A percentile compares a stretch with the other conserved stretches of the same genome.
These are phyloP conservation scores for western clawed frog (Xenopus tropicalis) DNA, from an alignment of 2,113 vertebrate species.

Conservation along the genomic window DNA sequence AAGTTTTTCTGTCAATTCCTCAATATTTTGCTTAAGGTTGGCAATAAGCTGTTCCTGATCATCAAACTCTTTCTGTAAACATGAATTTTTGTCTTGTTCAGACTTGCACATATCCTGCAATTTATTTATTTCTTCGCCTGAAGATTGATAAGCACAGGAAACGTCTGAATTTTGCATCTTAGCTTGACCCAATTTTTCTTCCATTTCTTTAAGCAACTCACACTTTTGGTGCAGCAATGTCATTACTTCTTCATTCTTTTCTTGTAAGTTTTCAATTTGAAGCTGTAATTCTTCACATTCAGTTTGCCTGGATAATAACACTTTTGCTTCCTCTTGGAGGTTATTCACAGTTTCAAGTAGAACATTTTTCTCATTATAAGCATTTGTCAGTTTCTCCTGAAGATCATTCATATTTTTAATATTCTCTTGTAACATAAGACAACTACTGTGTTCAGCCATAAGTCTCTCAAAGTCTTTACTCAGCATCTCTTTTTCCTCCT, in stretches of 20 bases:
- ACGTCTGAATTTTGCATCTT: conserved; percentile 60
- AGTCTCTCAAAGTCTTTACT: conserved; percentile 53
- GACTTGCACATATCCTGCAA: conserved; percentile 57
- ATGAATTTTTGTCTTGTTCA: conserved; percentile 50
- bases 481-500: conserved; percentile 55
- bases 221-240: conserved; percentile 68
- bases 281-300: conserved; percentile 63
- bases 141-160: conserved; percentile 57
- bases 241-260: conserved; percentile 64
- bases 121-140: conserved; percentile 57
- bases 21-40: conserved; percentile 63
- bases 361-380: conserved; percentile 72
- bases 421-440: conserved; percentile 50
- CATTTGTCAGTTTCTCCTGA: conserved; percentile 71
- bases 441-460: conserved; percentile 51
- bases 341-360: conserved; percentile 66
- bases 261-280: conserved; percentile 61
- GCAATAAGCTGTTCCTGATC: conserved; percentile 56
- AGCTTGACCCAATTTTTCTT: conserved; percentile 59
- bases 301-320: conserved; percentile 51
- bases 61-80: conserved; percentile 60
- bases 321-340: conserved; percentile 61
- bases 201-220: conserved; percentile 61
- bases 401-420: conserved; percentile 69
- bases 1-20: conserved; percentile 61